Conservation (phyloP, 2,113 vertebrate genomes). For the Podarcis raffonei region DNA sequence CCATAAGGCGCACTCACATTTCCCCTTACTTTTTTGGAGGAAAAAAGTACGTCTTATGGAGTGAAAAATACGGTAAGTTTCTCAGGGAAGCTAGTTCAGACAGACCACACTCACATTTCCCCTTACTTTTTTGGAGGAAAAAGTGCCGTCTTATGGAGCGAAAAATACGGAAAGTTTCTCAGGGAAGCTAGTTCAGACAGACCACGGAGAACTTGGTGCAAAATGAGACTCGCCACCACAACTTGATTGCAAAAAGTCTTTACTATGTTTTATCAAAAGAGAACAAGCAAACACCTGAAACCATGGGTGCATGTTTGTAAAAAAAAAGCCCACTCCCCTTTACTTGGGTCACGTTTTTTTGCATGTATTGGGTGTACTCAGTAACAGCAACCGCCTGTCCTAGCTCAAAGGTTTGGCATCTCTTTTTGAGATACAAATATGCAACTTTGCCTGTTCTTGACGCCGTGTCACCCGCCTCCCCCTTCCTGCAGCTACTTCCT, state of each 20-base stretch:
- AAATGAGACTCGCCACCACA: neutral
- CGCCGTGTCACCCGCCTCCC: neutral
- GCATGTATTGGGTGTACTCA: neutral
- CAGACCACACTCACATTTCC: too few relatives aligned
- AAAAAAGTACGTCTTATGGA: too few relatives aligned
- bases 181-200: neutral
- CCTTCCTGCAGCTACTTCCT: conserved; percentile 28
- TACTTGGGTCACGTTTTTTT: neutral
- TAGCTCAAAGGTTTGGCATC: neutral
- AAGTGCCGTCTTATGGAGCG: too few relatives aligned
- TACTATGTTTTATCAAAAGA: neutral
- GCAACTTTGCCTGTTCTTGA: neutral
- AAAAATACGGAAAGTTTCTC: too few relatives aligned
- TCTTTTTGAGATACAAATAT: neutral
- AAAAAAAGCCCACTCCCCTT: neutral
- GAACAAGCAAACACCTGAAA: neutral
- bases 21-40: too few relatives aligned
- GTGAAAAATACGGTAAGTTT: too few relatives aligned
- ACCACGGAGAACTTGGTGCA: neutral
- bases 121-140: too few relatives aligned
- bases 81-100: neutral
- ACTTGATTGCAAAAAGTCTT: conserved; percentile 3
- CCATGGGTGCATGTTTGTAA: neutral
- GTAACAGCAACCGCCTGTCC: neutral
- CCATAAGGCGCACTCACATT: too few relatives aligned